Evolutionary conservation across 1,140 invertebrate species (phyloP), one percentile per base, ranked within the genome.

Genomic region (Lamellibrachia luymesi): DNA sequence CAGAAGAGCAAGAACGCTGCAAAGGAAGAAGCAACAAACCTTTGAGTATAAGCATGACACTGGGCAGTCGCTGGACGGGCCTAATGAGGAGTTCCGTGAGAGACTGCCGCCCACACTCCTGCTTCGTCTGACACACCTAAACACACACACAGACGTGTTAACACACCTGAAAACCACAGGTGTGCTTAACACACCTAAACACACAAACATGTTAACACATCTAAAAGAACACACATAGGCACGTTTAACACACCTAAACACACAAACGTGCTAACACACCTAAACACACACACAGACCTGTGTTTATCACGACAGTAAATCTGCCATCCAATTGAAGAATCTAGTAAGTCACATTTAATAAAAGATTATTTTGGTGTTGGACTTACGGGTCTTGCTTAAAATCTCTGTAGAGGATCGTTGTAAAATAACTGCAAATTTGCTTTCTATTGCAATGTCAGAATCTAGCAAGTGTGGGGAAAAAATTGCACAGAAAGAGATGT

Each of bases 21-120:
- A n/a, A 91, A 91, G 17, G 90, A 91, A 8, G 90, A 91, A 50
- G 90, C 17, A 10, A 92, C 27, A 4, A 10, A 92, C 92, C 92
- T 92, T 92, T 92, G 50, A 99, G 97, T 94, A 99, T 97, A 95
- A 99, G 97, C 96, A 98, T 98, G 95, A 99, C 98, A 97, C 98
- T 99, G 92, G 99, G 98, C 96, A 99, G 97, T 95, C 99, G 97
- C 97, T 99, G 99, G 91, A 99, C 98, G 93, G 99, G 99, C 94
- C 99, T 97, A 94, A 99, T 99, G 95, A 99, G 97, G 91, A 99
- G 97, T 95, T 99, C 99, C 95, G 98, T 98, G 93, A 99, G 97
- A 95, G 97, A 98, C 96, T 99, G 98, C 95, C 99, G 97, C 2
- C 98, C 98, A 97, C 99, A 99, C 96, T 99, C 99, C 4, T 98